Conservation (phyloP, 2,113 vertebrate species). For the Hippocampus mohnikei region DNA sequence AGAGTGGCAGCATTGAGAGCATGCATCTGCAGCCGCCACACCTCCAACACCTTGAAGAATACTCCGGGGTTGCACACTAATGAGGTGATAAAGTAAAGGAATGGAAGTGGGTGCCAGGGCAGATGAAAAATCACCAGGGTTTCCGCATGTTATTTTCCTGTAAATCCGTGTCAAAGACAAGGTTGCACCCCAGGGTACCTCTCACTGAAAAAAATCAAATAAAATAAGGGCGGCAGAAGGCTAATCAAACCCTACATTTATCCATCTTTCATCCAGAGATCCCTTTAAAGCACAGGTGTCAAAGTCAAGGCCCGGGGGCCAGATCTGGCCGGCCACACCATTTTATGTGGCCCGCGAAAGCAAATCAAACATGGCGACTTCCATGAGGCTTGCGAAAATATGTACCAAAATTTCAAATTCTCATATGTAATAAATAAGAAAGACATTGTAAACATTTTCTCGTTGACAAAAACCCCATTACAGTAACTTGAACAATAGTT, state of each 20-base stretch:
- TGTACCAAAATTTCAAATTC: no score
- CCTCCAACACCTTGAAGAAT: constrained; percentile 42
- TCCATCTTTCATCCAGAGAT: constrained; percentile 25
- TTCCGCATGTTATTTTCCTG: constrained; percentile 32
- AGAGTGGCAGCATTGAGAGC: constrained; percentile 17
- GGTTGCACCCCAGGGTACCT: constrained; percentile 21
- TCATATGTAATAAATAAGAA: no score
- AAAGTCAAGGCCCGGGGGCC: no score
- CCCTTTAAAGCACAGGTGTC: constrained; percentile 3
- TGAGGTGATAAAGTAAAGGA: constrained; percentile 47
- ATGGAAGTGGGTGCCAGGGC: constrained; percentile 22
- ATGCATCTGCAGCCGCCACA: constrained; percentile 36
- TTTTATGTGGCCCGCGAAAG: no score
- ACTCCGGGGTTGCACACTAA: constrained; percentile 42
- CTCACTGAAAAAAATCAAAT: constrained; percentile 20
- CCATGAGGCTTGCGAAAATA: no score
- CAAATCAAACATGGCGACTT: no score
- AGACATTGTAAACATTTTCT: no score
- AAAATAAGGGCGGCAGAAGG: constrained; percentile 8
- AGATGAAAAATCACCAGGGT: constrained; percentile 26
- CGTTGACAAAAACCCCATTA: no score
- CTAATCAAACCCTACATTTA: constrained; percentile 27
- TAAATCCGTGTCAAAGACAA: constrained; percentile 32
- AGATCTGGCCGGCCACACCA: no score
- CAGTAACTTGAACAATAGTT: no score